Conservation (phyloP, 2,888 invertebrate species). For the Sphinx pinastri region DNA sequence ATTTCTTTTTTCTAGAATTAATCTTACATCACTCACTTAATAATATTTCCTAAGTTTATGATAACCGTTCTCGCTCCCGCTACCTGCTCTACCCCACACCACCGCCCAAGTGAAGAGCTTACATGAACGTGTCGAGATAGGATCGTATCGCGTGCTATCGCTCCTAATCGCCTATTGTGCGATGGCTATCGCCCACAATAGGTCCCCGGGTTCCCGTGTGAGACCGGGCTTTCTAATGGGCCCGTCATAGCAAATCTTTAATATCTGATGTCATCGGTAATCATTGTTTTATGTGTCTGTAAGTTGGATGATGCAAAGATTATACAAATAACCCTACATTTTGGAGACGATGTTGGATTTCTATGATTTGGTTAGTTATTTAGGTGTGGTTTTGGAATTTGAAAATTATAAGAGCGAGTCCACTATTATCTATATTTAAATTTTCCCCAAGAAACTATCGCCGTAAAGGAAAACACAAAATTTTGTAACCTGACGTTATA, state of each 20-base stretch:
- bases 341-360: too few species aligned
- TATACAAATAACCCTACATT: too few species aligned
- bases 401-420: too few species aligned
- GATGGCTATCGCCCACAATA: slow-evolving; percentile 63
- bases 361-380: too few species aligned
- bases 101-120: slow-evolving; percentile 51
- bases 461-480: too few species aligned
- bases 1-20: too few species aligned
- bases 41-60: not conserved
- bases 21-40: too few species aligned
- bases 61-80: slow-evolving; percentile 17
- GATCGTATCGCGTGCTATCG: slow-evolving; percentile 63
- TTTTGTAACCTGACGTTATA: too few species aligned
- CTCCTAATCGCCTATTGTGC: slow-evolving; percentile 72
- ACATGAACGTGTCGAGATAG: slow-evolving; percentile 58
- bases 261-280: slow-evolving; percentile 14
- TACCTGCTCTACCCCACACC: slow-evolving; percentile 37
- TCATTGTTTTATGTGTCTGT: not conserved
- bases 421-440: too few species aligned
- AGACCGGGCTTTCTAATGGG: slow-evolving; percentile 28
- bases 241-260: slow-evolving; percentile 22
- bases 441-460: too few species aligned
- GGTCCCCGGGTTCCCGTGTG: slow-evolving; percentile 27
- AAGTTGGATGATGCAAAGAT: too few species aligned
- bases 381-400: too few species aligned